These are phyloP conservation scores for Dicentrarchus labrax DNA, from an alignment of 2,113 vertebrate genomes.

Conservation along the genomic window DNA sequence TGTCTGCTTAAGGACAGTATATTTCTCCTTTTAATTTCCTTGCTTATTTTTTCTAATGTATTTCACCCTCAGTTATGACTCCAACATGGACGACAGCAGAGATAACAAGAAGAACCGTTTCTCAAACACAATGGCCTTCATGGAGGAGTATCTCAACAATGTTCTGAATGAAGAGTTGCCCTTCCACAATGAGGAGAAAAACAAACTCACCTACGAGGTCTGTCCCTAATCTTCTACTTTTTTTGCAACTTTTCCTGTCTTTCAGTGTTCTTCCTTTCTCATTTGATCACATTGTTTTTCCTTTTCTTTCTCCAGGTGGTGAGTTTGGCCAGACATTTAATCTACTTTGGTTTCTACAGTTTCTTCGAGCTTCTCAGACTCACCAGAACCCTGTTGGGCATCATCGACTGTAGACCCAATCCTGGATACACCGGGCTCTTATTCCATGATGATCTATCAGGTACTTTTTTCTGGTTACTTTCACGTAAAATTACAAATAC, in stretches of 20 bases:
- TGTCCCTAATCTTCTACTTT: not conserved
- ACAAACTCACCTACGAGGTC: slow-evolving; percentile 98
- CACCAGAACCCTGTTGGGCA: slow-evolving; percentile 94
- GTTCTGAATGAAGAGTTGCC: slow-evolving; percentile 94
- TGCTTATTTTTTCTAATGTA: not conserved
- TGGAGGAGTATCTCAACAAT: slow-evolving; percentile 98
- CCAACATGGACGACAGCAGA: slow-evolving; percentile 93
- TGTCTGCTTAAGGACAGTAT: no score
- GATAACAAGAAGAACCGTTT: slow-evolving; percentile 99
- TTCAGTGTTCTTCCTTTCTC: not conserved
- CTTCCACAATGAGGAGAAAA: slow-evolving; percentile 96
- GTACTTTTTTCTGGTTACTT: slow-evolving; percentile 68
- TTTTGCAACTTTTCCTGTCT: fast-evolving
- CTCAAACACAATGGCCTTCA: slow-evolving; percentile 95
- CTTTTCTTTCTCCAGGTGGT: slow-evolving; percentile 87
- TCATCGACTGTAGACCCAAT: slow-evolving; percentile 95
- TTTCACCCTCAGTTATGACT: slow-evolving; percentile 90
- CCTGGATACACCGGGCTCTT: slow-evolving; percentile 74
- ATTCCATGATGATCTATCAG: slow-evolving; percentile 87
- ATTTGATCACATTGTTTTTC: not conserved
- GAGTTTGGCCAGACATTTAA: slow-evolving; percentile 95
- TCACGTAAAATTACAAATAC: no score
- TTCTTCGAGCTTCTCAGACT: slow-evolving; percentile 96
- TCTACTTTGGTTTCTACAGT: slow-evolving; percentile 99
- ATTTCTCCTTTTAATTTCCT: no score